These are phyloP conservation scores for Zonitis immaculata DNA, from an alignment of 2,888 invertebrate species.

Conservation along the genomic window DNA sequence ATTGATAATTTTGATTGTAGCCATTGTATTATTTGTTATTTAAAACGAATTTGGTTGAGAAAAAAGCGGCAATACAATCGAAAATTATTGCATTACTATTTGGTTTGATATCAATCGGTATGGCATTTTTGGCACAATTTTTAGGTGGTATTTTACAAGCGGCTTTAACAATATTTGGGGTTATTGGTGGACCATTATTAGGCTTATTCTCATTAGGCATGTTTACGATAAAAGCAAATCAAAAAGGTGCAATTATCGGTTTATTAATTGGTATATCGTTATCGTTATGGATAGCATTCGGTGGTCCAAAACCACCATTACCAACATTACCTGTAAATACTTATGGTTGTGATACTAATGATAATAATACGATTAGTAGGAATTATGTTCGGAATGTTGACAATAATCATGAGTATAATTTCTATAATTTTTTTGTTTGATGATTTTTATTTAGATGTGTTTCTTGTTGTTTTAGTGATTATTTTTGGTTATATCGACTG, in stretches of 20 bases:
- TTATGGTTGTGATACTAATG: conserved; percentile 51
- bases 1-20: conserved; percentile 33
- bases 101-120: conserved; percentile 70
- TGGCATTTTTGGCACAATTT: conserved; percentile 78
- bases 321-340: conserved; percentile 55
- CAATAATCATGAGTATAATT: neutral
- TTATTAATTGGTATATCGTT: conserved; percentile 60
- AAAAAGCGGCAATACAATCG: conserved; percentile 52
- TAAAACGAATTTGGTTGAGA: conserved; percentile 44
- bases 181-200: conserved; percentile 81
- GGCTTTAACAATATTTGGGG: conserved; percentile 79
- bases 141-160: conserved; percentile 86
- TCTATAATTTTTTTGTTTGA: neutral
- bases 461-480: conserved; percentile 39
- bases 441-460: neutral
- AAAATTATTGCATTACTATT: conserved; percentile 67
- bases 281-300: conserved; percentile 81
- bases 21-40: conserved; percentile 45
- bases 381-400: conserved; percentile 1
- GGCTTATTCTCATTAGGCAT: conserved; percentile 84
- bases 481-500: conserved; percentile 64
- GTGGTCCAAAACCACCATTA: conserved; percentile 65
- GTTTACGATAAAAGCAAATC: conserved; percentile 68
- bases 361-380: neutral
- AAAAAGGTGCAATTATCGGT: conserved; percentile 68